Percentiles rank a stretch among this genome's conserved stretches.
phyloP scores from a whole-genome alignment of 2,113 vertebrate species.

The Periophthalmodon schlosseri region DNA sequence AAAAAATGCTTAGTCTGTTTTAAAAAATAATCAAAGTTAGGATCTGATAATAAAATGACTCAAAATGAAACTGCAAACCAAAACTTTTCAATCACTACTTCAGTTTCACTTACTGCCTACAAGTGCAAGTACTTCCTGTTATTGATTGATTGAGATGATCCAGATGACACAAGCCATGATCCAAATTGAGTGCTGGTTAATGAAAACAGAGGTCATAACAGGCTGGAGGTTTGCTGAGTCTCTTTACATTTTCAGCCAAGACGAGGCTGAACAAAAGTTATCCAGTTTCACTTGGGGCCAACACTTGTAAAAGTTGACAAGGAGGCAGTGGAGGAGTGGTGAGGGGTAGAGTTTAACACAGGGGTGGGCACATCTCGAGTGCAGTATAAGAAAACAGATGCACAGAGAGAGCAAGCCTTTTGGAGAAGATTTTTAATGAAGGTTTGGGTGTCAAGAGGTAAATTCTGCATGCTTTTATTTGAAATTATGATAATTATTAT shows the following conservation, averaged over 20 bases:
- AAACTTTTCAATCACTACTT: not conserved
- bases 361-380: slow-evolving; percentile 12
- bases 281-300: slow-evolving; percentile 19
- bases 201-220: not conserved
- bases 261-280: not conserved
- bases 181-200: not conserved
- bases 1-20: too few species aligned
- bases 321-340: slow-evolving; percentile 25
- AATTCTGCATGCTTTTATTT: not conserved
- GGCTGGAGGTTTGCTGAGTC: not conserved
- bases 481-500: not conserved
- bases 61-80: too few species aligned
- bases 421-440: not conserved
- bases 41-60: too few species aligned
- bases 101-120: not conserved
- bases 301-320: slow-evolving; percentile 20
- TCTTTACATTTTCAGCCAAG: not conserved
- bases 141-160: not conserved
- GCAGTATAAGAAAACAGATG: slow-evolving; percentile 34
- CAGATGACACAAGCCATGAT: not conserved
- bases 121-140: not conserved
- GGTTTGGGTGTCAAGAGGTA: not conserved
- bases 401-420: not conserved
- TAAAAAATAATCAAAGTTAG: too few species aligned
- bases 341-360: not conserved